Evolutionary conservation across 1,140 invertebrate genomes (phyloP).

Genomic region (Heliconius melpomene): DNA sequence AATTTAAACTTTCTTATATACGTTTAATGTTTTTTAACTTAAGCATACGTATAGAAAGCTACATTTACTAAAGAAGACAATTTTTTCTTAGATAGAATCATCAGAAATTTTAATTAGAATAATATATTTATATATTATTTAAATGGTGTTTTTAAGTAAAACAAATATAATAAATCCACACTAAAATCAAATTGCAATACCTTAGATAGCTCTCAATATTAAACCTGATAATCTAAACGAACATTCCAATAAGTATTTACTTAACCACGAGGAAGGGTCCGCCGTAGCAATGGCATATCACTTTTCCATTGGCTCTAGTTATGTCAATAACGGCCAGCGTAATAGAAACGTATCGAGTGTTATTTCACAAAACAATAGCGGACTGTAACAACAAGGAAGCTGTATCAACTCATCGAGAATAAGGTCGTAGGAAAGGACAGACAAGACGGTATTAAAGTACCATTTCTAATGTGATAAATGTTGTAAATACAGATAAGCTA

Average conservation of each 20-base stretch:
- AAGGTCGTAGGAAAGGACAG: slow-evolving; percentile 31
- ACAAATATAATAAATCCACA: no score
- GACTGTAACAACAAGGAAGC: slow-evolving; percentile 41
- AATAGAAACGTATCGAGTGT: slow-evolving; percentile 46
- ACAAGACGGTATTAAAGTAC: slow-evolving; percentile 49
- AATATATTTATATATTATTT: no score
- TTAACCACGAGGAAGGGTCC: slow-evolving; percentile 36
- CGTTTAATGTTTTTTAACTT: background rate
- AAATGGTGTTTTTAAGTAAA: no score
- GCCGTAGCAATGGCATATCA: slow-evolving; percentile 35
- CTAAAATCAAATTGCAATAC: background rate
- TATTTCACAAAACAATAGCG: slow-evolving; percentile 56
- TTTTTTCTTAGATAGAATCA: no score
- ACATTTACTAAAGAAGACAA: no score
- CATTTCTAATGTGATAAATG: slow-evolving; percentile 23
- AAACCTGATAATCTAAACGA: background rate
- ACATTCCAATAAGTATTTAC: slow-evolving; percentile 18
- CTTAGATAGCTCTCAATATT: background rate
- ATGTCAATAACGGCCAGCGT: slow-evolving; percentile 42
- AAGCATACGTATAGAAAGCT: background rate
- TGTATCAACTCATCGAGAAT: slow-evolving; percentile 40
- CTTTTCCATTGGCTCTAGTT: slow-evolving; percentile 40
- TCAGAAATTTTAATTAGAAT: no score
- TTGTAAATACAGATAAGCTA: background rate
- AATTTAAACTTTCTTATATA: slow-evolving; percentile 45